Evolutionary conservation across 2,113 vertebrate genomes (phyloP).

Genomic region (Phalacrocorax pelagicus): DNA sequence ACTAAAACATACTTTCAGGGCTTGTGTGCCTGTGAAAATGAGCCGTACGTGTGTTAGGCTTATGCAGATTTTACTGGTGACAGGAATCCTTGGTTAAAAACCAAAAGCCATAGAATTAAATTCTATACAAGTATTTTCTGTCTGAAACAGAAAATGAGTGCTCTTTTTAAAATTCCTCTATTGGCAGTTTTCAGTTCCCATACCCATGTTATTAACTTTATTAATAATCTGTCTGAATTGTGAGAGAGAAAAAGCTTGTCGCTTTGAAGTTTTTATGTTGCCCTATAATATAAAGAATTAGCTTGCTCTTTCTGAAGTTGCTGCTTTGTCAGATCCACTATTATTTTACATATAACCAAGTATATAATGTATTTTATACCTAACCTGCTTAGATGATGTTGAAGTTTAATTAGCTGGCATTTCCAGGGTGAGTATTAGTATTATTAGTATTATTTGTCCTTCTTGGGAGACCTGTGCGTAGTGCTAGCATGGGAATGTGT

Average conservation of each 20-base stretch:
- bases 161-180: background rate
- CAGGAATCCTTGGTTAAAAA: background rate
- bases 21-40: background rate
- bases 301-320: slow-evolving; percentile 1
- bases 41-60: background rate
- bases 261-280: slow-evolving; percentile 32
- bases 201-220: background rate
- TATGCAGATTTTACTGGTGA: background rate
- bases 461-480: background rate
- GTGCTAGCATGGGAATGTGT: background rate
- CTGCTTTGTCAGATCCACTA: background rate
- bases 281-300: background rate
- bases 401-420: background rate
- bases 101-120: background rate
- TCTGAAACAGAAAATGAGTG: background rate
- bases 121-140: background rate
- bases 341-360: background rate
- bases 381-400: background rate
- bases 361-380: background rate
- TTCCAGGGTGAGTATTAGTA: background rate
- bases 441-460: background rate
- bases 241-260: background rate
- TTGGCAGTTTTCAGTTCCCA: background rate
- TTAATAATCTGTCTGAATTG: slow-evolving; percentile 1
- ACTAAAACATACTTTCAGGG: background rate